Evolutionary conservation across 2,888 invertebrate species (phyloP).

Genomic region (Philonicus albiceps): DNA sequence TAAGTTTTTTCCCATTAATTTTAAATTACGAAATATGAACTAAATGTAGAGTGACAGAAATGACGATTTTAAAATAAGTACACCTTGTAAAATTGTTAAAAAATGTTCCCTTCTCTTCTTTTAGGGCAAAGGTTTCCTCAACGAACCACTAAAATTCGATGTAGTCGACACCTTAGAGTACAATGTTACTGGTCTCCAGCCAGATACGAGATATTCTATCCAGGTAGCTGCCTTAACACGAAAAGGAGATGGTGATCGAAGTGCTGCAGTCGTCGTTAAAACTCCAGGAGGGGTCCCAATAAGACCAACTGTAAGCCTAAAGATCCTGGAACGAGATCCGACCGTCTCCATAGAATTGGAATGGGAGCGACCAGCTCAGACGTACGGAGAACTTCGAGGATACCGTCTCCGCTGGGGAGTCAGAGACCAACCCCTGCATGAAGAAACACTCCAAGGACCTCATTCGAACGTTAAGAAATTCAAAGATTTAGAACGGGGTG

Average conservation of each 20-base stretch:
- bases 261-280: constrained; percentile 82
- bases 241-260: constrained; percentile 95
- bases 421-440: constrained; percentile 79
- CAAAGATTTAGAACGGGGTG: constrained; percentile 86
- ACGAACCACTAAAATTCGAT: constrained; percentile 87
- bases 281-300: constrained; percentile 95
- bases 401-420: constrained; percentile 89
- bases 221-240: constrained; percentile 96
- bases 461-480: constrained; percentile 76
- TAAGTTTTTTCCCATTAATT: constrained; percentile 59
- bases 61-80: neutral
- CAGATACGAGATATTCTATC: constrained; percentile 92
- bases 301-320: constrained; percentile 80
- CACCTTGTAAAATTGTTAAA: no score
- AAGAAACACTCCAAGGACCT: constrained; percentile 74
- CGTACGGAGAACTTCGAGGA: constrained; percentile 87
- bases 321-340: constrained; percentile 85
- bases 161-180: constrained; percentile 83
- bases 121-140: constrained; percentile 72
- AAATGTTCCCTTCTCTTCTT: neutral
- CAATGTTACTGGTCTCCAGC: constrained; percentile 89
- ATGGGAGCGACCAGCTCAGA: constrained; percentile 90
- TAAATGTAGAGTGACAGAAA: no score
- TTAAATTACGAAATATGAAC: no score
- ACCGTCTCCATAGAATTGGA: constrained; percentile 89